Evolutionary conservation across 1,140 invertebrate genomes (phyloP), one percentile per base, ranked within the genome.

Genomic region (Phenacoccus solenopsis): DNA sequence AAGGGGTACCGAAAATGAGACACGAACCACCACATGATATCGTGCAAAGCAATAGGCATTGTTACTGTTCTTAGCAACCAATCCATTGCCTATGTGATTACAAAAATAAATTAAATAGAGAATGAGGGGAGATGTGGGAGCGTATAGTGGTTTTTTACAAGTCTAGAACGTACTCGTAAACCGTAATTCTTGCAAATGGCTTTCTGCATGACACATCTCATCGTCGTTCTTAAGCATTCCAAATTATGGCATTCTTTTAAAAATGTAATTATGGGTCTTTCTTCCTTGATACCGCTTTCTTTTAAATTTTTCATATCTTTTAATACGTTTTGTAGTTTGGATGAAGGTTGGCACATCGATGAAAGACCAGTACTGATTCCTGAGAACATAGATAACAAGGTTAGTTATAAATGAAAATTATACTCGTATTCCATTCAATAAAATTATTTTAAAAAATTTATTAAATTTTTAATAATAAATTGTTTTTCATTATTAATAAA

Each of bases 11-110:
- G 69, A 5, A 73, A 49, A 7, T 86, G 80, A 20, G 81, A 85
- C 1, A 93, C 89, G 75, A 97, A 95, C 90, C 93, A 96, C 95
- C 94, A 98, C 72, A 98, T 84, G 0, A 98, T 81, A 78, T 98
- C 95, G 76, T 98, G 95, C 9, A 97, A 81, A 77, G 90, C 91
- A 7, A 88, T 87, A 5, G 93, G 88, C 78, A 96, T 91, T 0
- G 92, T 95, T 1, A 97, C 93, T 71, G 88, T 92, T 72, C 93
- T 84, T 1, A 98, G 81, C 4, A 99, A 78, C 96, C 96, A 99
- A 78, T 97, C 96, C 68, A 98, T 82, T 0, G 94, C 93, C 85
- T 96, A 76, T 22, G 81, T 69, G 72, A 69, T 69, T 28, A 72
- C 69, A 59, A 56, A n/a, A n/a, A 30, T 67, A n/a, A n/a, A n/a